phyloP scores from a whole-genome alignment of 2,888 invertebrate species.

The Heteropelma amictum region DNA sequence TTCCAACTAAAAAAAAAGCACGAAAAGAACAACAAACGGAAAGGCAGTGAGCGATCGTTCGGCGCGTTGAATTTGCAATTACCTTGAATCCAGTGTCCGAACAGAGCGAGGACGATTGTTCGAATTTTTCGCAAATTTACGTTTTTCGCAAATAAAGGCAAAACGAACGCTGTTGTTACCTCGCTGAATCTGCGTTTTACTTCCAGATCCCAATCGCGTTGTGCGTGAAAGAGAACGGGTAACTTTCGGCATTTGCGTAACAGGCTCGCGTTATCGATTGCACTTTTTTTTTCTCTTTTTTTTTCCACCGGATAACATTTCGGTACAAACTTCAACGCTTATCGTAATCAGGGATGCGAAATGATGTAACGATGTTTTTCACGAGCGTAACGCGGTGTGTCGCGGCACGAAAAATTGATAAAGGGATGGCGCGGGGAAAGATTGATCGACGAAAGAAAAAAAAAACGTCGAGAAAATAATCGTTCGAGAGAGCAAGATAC shows the following conservation, averaged over 20 bases:
- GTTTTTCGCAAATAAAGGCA: conserved; percentile 14
- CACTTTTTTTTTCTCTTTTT: neutral
- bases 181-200: neutral
- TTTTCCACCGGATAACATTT: neutral
- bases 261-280: neutral
- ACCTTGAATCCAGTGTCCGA: conserved; percentile 3
- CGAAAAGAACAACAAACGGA: neutral
- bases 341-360: neutral
- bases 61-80: conserved; percentile 5
- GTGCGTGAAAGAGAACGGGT: neutral
- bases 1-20: neutral
- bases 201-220: neutral
- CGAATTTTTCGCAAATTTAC: conserved; percentile 27
- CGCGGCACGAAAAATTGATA: too few relatives aligned
- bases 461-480: conserved; percentile 20
- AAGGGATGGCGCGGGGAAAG: neutral
- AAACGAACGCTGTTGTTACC: conserved; percentile 47
- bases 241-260: neutral
- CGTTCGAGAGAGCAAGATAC: neutral
- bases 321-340: conserved; percentile 19
- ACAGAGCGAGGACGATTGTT: neutral
- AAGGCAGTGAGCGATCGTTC: neutral
- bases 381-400: too few relatives aligned
- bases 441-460: neutral
- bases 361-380: too few relatives aligned